Evolutionary conservation across 1,140 invertebrate species (phyloP).

Genomic region (Gryon sp.): DNA sequence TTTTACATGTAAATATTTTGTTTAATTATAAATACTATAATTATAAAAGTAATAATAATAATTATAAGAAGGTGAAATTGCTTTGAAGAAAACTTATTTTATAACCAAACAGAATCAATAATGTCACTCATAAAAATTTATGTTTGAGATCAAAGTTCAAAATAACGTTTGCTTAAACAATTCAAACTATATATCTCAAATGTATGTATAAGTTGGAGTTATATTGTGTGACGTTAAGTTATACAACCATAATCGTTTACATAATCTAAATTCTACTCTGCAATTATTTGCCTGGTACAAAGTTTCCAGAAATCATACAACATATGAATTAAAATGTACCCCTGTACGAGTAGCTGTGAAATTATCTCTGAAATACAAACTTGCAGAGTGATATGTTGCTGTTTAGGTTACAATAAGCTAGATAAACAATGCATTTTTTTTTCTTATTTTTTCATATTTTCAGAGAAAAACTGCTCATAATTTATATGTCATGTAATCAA

Average conservation of each 20-base stretch:
- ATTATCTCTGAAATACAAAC: conserved; percentile 40
- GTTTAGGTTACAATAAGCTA: background rate
- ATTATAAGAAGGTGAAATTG: no score
- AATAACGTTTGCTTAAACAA: conserved; percentile 44
- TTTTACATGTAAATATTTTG: no score
- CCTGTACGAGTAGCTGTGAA: conserved; percentile 16
- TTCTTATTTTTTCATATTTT: no score
- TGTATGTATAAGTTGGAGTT: conserved; percentile 41
- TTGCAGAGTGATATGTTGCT: conserved; percentile 1
- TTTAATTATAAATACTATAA: no score
- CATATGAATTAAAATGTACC: conserved; percentile 34
- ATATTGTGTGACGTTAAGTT: conserved; percentile 54
- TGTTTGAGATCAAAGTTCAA: conserved; percentile 38
- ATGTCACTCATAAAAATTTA: conserved; percentile 13
- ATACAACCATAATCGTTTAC: conserved; percentile 53
- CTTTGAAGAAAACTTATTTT: no score
- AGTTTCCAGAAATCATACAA: conserved; percentile 43
- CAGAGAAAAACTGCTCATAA: no score
- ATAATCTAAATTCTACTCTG: conserved; percentile 38
- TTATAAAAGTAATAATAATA: no score
- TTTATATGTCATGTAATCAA: no score
- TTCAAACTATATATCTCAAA: conserved; percentile 45
- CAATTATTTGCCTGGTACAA: conserved; percentile 37
- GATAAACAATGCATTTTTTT: no score
- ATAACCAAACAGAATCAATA: no score